Conservation (phyloP, 2,113 vertebrate genomes). For the Cettia cetti region DNA sequence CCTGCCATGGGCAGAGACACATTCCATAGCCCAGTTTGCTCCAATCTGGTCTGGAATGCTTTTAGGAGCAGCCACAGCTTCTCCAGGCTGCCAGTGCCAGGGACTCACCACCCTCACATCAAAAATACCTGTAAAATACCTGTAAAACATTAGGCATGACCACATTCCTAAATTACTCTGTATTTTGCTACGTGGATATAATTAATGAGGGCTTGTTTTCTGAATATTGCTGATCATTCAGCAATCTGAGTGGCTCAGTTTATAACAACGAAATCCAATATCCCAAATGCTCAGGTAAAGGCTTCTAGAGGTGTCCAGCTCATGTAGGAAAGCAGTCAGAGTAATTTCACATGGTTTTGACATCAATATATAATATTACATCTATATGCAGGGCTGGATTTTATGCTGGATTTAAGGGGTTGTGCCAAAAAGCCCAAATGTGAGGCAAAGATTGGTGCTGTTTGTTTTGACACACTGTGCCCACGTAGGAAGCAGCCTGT, state of each 20-base stretch:
- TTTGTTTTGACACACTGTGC: background rate
- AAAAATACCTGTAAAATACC: background rate
- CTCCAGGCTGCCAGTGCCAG: background rate
- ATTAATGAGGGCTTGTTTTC: background rate
- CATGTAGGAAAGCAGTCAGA: background rate
- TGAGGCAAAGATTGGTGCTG: background rate
- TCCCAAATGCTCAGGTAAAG: background rate
- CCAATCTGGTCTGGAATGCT: background rate
- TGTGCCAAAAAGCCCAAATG: background rate
- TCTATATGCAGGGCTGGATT: background rate
- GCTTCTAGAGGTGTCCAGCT: background rate
- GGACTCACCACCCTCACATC: background rate
- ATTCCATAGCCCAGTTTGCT: background rate
- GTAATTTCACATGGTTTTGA: background rate
- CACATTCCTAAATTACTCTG: background rate
- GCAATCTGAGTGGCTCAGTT: background rate
- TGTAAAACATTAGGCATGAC: background rate
- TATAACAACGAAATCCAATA: background rate
- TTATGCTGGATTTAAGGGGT: background rate
- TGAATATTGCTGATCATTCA: background rate
- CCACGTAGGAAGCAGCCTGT: background rate
- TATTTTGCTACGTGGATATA: background rate
- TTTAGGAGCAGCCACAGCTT: background rate
- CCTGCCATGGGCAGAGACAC: background rate
- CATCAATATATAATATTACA: background rate